A percentile compares a stretch with the other conserved stretches of the same genome.
Evolutionary conservation across 1,140 invertebrate species (phyloP).

Genomic region (Anoplolepis gracilipes): DNA sequence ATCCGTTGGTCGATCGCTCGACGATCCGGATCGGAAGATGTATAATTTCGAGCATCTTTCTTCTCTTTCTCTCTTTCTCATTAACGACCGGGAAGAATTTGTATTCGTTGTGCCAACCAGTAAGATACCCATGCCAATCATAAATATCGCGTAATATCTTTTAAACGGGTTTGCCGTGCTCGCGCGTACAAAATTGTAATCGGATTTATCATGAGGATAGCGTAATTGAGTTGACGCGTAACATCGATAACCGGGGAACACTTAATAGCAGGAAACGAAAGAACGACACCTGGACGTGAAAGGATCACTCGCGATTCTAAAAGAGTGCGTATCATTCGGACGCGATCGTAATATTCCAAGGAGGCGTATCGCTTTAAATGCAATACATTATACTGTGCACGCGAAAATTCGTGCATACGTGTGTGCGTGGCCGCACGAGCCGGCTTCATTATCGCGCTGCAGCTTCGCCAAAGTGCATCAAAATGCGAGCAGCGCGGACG

Average conservation of each 20-base stretch:
- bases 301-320: background rate
- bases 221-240: slow-evolving; percentile 29
- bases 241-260: slow-evolving; percentile 20
- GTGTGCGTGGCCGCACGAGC: slow-evolving; percentile 54
- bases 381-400: background rate
- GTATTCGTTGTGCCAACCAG: background rate
- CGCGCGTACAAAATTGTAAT: slow-evolving; percentile 16
- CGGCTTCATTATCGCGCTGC: slow-evolving; percentile 31
- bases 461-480: slow-evolving; percentile 61
- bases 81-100: slow-evolving; percentile 28
- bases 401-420: slow-evolving; percentile 26
- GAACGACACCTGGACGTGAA: background rate
- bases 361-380: background rate
- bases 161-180: background rate
- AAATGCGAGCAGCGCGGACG: slow-evolving; percentile 49
- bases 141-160: slow-evolving; percentile 33
- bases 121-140: slow-evolving; percentile 27
- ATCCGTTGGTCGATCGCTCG: slow-evolving; percentile 4
- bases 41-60: slow-evolving; percentile 11
- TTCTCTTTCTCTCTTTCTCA: background rate
- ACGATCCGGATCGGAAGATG: slow-evolving; percentile 10
- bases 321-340: background rate
- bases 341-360: background rate
- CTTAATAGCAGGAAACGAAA: background rate
- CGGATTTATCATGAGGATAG: slow-evolving; percentile 12